Evolutionary conservation across 2,888 invertebrate species (phyloP).

Genomic region (Polydrusus tereticollis): DNA sequence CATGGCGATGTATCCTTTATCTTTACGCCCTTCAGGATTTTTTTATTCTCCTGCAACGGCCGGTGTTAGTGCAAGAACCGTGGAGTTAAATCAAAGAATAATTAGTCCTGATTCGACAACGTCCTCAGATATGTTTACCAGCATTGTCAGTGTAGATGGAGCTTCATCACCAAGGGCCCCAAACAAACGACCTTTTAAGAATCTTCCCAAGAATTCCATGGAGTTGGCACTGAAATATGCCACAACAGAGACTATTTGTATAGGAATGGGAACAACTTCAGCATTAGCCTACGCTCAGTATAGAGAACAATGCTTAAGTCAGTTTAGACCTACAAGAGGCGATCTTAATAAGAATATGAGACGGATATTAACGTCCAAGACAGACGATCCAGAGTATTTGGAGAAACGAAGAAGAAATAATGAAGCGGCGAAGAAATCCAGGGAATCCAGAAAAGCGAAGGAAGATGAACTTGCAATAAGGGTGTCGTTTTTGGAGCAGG

Average conservation of each 20-base stretch:
- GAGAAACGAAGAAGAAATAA: slow-evolving; percentile 92
- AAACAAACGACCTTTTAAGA: slow-evolving; percentile 12
- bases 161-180: neutral
- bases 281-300: slow-evolving; percentile 74
- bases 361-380: slow-evolving; percentile 59
- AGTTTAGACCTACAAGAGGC: slow-evolving; percentile 71
- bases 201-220: slow-evolving; percentile 9
- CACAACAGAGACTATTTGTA: slow-evolving; percentile 5
- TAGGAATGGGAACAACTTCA: neutral
- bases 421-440: slow-evolving; percentile 93
- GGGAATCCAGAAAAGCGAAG: slow-evolving; percentile 89
- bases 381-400: slow-evolving; percentile 83
- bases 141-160: neutral
- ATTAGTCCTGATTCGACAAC: neutral
- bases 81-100: neutral
- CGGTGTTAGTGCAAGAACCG: neutral
- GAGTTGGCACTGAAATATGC: slow-evolving; percentile 3
- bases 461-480: slow-evolving; percentile 93
- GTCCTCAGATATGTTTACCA: neutral
- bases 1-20: neutral
- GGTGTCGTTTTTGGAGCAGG: slow-evolving; percentile 88
- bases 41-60: neutral
- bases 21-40: neutral
- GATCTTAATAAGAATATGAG: slow-evolving; percentile 79
- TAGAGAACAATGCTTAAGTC: slow-evolving; percentile 76